Evolutionary conservation across 2,888 invertebrate species (phyloP).

Genomic region (Pheosia tremula): DNA sequence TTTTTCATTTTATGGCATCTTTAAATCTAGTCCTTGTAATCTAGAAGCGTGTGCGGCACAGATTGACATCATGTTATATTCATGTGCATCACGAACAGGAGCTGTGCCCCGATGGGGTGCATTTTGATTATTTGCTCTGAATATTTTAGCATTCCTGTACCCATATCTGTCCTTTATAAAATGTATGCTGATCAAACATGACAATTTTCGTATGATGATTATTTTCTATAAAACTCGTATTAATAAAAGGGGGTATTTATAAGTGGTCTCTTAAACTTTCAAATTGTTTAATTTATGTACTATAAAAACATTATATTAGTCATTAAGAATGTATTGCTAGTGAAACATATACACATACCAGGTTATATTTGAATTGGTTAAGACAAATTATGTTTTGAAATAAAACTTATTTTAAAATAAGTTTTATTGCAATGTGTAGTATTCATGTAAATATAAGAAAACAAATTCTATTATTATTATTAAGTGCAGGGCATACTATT

Average conservation of each 20-base stretch:
- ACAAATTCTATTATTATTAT: too few relatives aligned
- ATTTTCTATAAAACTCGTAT: constrained; percentile 1
- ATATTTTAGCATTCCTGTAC: constrained; percentile 20
- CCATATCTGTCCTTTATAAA: constrained; percentile 16
- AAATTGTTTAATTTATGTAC: too few relatives aligned
- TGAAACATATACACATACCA: too few relatives aligned
- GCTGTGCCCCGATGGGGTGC: constrained; percentile 8
- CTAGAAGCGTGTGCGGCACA: neutral
- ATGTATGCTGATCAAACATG: constrained; percentile 6
- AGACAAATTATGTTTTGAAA: too few relatives aligned
- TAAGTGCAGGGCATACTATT: constrained; percentile 10
- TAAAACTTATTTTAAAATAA: too few relatives aligned
- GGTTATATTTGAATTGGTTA: too few relatives aligned
- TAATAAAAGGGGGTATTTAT: too few relatives aligned
- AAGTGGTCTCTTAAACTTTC: too few relatives aligned
- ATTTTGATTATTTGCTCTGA: constrained; percentile 21
- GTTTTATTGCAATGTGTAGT: too few relatives aligned
- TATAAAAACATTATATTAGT: too few relatives aligned
- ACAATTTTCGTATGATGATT: constrained; percentile 10
- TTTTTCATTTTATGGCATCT: neutral
- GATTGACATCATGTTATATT: constrained; percentile 3
- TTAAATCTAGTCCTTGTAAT: constrained; percentile 7
- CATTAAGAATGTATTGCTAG: too few relatives aligned
- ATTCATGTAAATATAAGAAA: too few relatives aligned
- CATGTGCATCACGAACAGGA: neutral